Evolutionary conservation across 2,113 vertebrate species (phyloP), one percentile per base, ranked within the genome.

Genomic region (Lamprologus lemairii): DNA sequence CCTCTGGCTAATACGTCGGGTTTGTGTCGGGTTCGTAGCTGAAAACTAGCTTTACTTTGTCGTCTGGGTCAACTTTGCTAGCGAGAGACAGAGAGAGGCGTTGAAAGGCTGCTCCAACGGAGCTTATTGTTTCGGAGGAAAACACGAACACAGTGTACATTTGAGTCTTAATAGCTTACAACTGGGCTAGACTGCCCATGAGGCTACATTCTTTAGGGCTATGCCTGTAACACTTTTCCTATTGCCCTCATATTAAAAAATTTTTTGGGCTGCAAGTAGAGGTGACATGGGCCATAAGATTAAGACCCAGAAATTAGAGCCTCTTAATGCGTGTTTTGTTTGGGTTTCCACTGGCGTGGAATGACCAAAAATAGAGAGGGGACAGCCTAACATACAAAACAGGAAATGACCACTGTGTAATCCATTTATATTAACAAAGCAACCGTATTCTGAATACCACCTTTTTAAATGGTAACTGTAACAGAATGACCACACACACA

Each of bases 11-110:
- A 51, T 9, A 51, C 0, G 17, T 9, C 0, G 5, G 49, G 49
- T 11, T 21, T 0, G 2, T 21, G 9, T 21, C 5, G 0, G 51
- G n/a, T 2, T 53, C 0, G 5, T 54, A 2, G n/a, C 51, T 0
- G 3, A 54, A 21, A 54, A 54, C n/a, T 21, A 21, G n/a, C n/a
- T 54, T 54, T 53, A 54, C 9, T 54, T 54, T 54, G 10, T 53
- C 1, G 10, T 21, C 2, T 54, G 51, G n/a, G n/a, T 6, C 9
- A 54, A 54, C 51, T 54, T 21, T 54, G n/a, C 51, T 54, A 21
- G 51, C 1, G n/a, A 54, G n/a, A 54, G 51, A 21, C 51, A 54
- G 51, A 54, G 51, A 53, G 51, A 54, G 10, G 53, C 3, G 4
- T 14, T 55, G 54, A 55, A 14, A 55, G 54, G 1, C 21, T 26